Conservation (phyloP, 2,113 vertebrate genomes). For the Columbina picui region DNA sequence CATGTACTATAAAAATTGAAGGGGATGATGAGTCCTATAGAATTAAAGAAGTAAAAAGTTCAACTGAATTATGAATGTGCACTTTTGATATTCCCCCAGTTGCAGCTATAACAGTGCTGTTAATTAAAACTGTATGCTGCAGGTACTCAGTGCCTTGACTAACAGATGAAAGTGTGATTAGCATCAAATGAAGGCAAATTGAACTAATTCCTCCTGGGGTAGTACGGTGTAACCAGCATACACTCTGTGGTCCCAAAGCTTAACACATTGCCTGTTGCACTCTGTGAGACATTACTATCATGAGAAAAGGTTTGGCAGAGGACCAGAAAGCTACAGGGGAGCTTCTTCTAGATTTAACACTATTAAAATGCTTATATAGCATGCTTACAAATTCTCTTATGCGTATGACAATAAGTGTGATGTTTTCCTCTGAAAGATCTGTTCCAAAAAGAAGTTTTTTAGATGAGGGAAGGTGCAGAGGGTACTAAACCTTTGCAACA, state of each 20-base stretch:
- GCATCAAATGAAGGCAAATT: conserved; percentile 50
- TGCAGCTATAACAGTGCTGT: neutral
- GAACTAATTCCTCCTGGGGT: conserved; percentile 41
- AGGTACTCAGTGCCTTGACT: conserved; percentile 1
- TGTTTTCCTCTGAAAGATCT: neutral
- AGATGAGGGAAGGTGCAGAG: accelerated
- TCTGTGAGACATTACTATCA: neutral
- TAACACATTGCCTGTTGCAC: neutral
- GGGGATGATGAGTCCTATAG: neutral
- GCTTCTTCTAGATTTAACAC: neutral
- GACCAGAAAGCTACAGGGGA: neutral
- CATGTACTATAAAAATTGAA: neutral
- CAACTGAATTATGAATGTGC: neutral
- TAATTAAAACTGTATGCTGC: conserved; percentile 51
- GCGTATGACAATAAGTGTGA: neutral
- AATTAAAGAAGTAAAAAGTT: neutral
- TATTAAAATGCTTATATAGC: neutral
- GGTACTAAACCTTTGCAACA: neutral
- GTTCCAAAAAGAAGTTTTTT: neutral
- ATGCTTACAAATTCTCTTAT: neutral
- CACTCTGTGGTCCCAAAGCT: neutral
- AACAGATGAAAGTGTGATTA: conserved; percentile 57
- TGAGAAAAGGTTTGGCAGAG: neutral
- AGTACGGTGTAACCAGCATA: neutral
- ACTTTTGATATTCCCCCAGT: conserved; percentile 32